phyloP scores from a whole-genome alignment of 2,113 vertebrate species.

The Ceratotherium simum region DNA sequence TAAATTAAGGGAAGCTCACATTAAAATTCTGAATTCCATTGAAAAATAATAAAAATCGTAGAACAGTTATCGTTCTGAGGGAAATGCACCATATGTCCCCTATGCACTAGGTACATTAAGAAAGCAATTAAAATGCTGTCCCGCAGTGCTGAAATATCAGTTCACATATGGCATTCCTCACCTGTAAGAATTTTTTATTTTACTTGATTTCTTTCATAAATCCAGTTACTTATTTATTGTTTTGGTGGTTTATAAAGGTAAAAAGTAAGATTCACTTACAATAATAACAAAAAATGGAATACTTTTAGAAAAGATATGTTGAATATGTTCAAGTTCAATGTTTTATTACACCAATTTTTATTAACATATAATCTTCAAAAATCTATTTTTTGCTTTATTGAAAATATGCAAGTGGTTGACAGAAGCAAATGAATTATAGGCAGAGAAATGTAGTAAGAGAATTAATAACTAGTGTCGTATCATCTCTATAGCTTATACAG shows the following conservation, averaged over 20 bases:
- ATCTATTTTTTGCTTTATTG: not conserved
- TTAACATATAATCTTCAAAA: not conserved
- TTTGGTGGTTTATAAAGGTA: not conserved
- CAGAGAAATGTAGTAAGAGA: not conserved
- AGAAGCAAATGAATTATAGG: not conserved
- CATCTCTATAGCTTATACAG: not conserved
- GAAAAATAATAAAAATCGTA: constrained; percentile 46
- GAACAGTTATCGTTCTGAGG: not conserved
- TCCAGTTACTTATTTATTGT: not conserved
- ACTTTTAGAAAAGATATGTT: not conserved
- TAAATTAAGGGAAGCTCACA: constrained; percentile 26
- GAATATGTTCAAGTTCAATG: not conserved
- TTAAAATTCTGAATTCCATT: constrained; percentile 38
- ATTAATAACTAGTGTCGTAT: not conserved
- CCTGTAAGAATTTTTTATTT: constrained; percentile 33
- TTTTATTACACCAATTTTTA: not conserved
- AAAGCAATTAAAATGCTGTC: constrained; percentile 50
- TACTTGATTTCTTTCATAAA: constrained; percentile 1
- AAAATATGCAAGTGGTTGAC: not conserved
- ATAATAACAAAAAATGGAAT: not conserved
- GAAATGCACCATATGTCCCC: constrained; percentile 1
- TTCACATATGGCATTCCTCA: constrained; percentile 49
- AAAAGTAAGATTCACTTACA: not conserved
- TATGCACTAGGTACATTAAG: not conserved
- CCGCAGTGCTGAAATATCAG: not conserved